Percentiles rank a stretch among this genome's conserved stretches.
phyloP scores from a whole-genome alignment of 2,113 vertebrate species.

The Mus spicilegus region DNA sequence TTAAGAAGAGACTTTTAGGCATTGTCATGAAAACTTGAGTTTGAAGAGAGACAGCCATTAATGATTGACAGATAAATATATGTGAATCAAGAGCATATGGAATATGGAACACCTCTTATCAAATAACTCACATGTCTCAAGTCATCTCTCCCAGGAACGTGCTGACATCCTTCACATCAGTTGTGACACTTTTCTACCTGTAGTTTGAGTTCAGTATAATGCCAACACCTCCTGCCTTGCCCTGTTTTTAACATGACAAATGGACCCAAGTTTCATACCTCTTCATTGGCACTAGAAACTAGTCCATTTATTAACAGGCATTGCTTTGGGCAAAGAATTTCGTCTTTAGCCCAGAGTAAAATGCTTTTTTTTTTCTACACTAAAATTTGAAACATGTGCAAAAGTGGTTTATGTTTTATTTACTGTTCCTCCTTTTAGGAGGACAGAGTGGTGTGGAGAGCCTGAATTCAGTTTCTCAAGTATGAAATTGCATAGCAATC shows the following conservation, averaged over 20 bases:
- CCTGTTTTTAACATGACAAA: conserved; percentile 69
- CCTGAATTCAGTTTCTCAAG: conserved; percentile 1
- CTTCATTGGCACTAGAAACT: conserved; percentile 59
- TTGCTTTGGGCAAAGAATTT: conserved; percentile 69
- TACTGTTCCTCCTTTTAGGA: conserved; percentile 13
- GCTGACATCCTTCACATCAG: conserved; percentile 8
- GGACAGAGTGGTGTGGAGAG: neutral
- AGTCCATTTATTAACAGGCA: conserved; percentile 67
- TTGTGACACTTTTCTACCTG: conserved; percentile 16
- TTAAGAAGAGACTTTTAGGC: neutral
- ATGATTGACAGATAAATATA: neutral
- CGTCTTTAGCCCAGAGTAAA: conserved; percentile 60
- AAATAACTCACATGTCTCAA: conserved; percentile 40
- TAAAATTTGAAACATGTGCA: conserved; percentile 57
- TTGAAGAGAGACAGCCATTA: neutral
- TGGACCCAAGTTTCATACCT: neutral
- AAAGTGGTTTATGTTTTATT: conserved; percentile 71
- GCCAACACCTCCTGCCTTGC: conserved; percentile 47
- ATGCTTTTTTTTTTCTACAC: conserved; percentile 69
- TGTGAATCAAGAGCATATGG: neutral
- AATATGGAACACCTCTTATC: neutral
- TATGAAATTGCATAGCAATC: neutral
- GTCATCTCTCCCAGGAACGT: neutral
- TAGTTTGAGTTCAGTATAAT: conserved; percentile 41
- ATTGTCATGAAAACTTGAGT: neutral